These are phyloP conservation scores for Biston betularia DNA, from an alignment of 2,888 invertebrate genomes.

Conservation along the genomic window DNA sequence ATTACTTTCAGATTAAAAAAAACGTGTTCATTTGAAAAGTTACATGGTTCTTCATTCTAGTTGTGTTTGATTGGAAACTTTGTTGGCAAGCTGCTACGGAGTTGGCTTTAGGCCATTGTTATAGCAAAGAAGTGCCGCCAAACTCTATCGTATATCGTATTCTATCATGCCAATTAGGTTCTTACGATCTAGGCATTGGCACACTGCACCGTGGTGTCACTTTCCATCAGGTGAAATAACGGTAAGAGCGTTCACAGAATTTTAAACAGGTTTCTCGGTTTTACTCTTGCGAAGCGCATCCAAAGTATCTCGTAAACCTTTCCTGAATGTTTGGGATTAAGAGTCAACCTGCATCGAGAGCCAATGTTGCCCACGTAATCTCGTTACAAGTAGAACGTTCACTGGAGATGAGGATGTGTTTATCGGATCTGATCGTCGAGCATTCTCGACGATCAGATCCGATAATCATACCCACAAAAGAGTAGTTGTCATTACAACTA, in stretches of 20 bases:
- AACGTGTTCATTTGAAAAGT: background rate
- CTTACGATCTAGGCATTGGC: slow-evolving; percentile 2
- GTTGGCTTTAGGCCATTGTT: background rate
- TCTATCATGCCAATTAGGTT: background rate
- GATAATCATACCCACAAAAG: too few species aligned
- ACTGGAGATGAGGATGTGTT: background rate
- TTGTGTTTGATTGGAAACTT: background rate
- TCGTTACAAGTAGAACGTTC: background rate
- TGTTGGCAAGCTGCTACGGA: background rate
- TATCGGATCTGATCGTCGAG: too few species aligned
- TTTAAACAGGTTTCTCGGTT: slow-evolving; percentile 8
- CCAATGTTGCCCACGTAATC: background rate
- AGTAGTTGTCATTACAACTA: too few species aligned
- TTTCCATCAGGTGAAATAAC: slow-evolving; percentile 21
- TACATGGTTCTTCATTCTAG: background rate
- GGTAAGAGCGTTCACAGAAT: slow-evolving; percentile 10
- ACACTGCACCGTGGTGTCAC: slow-evolving; percentile 16
- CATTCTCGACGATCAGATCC: too few species aligned
- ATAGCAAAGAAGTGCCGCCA: background rate
- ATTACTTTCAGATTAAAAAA: background rate
- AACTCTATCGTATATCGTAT: slow-evolving; percentile 5
- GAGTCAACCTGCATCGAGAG: background rate
- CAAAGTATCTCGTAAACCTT: slow-evolving; percentile 1
- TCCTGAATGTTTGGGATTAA: background rate
- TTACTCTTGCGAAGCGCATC: slow-evolving; percentile 2